phyloP scores from a whole-genome alignment of 2,888 invertebrate species.

The Lepidonotus clava region DNA sequence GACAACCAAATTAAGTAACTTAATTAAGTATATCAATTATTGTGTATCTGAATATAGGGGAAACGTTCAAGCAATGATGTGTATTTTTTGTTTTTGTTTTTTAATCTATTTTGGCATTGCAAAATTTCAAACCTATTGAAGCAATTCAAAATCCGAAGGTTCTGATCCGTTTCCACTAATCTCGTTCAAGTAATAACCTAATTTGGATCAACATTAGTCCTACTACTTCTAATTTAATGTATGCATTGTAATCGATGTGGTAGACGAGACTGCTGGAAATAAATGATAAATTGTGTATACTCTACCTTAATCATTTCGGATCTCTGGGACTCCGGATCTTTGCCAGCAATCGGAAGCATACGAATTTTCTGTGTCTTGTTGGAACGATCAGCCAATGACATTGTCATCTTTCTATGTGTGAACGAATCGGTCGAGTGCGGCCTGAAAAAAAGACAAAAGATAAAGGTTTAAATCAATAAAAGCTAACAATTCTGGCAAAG shows the following conservation, averaged over 20 bases:
- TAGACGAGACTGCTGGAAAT: not conserved
- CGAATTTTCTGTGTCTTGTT: slow-evolving; percentile 87
- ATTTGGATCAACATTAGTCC: too few species aligned
- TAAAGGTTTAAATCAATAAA: not conserved
- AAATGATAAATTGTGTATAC: not conserved
- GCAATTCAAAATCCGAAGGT: too few species aligned
- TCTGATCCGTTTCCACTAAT: too few species aligned
- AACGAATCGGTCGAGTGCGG: slow-evolving; percentile 99
- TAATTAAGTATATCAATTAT: too few species aligned
- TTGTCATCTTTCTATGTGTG: slow-evolving; percentile 99
- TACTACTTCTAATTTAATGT: not conserved
- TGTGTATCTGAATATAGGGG: too few species aligned
- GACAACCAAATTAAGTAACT: slow-evolving; percentile 57
- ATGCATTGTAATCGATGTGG: not conserved
- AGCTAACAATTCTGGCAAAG: not conserved
- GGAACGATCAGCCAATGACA: slow-evolving; percentile 97
- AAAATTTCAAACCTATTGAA: too few species aligned
- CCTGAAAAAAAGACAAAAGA: slow-evolving; percentile 80
- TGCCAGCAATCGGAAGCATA: slow-evolving; percentile 95
- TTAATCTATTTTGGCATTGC: too few species aligned
- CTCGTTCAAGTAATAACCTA: not conserved
- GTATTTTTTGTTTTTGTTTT: too few species aligned
- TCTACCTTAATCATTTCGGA: slow-evolving; percentile 92
- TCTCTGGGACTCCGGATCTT: slow-evolving; percentile 96
- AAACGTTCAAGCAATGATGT: too few species aligned